These are phyloP conservation scores for Drosophila anomelani DNA, from an alignment of 2,888 invertebrate species.

Conservation along the genomic window DNA sequence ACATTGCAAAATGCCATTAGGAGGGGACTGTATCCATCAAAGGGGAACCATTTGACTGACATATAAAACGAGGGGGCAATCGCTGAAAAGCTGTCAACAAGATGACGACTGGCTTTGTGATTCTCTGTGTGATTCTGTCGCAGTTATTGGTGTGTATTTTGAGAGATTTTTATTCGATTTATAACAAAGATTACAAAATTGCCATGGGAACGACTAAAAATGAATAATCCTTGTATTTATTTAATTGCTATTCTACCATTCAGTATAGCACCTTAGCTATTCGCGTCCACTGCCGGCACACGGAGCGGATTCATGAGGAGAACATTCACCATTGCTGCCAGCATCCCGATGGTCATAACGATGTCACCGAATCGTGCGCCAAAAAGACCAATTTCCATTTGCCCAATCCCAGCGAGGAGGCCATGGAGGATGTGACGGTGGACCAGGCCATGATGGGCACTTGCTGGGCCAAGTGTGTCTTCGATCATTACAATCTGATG, in stretches of 20 bases:
- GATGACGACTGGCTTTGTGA: conserved; percentile 34
- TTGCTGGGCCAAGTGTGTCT: conserved; percentile 75
- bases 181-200: neutral
- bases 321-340: conserved; percentile 74
- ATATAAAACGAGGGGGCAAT: conserved; percentile 46
- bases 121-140: conserved; percentile 11
- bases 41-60: conserved; percentile 33
- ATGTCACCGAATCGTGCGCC: conserved; percentile 65
- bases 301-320: conserved; percentile 69
- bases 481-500: conserved; percentile 61
- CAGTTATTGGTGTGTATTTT: conserved; percentile 11
- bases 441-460: conserved; percentile 60
- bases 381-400: conserved; percentile 61
- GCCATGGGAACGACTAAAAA: neutral
- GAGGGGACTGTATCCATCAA: conserved; percentile 45
- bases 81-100: conserved; percentile 34
- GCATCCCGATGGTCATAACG: conserved; percentile 76
- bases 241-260: neutral
- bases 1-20: conserved; percentile 58
- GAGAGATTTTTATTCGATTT: neutral
- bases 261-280: conserved; percentile 11
- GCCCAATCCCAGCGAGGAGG: conserved; percentile 65
- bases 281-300: conserved; percentile 54
- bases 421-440: conserved; percentile 65
- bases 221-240: neutral